phyloP scores from a whole-genome alignment of 2,888 invertebrate genomes.

The Octodonta nipae region DNA sequence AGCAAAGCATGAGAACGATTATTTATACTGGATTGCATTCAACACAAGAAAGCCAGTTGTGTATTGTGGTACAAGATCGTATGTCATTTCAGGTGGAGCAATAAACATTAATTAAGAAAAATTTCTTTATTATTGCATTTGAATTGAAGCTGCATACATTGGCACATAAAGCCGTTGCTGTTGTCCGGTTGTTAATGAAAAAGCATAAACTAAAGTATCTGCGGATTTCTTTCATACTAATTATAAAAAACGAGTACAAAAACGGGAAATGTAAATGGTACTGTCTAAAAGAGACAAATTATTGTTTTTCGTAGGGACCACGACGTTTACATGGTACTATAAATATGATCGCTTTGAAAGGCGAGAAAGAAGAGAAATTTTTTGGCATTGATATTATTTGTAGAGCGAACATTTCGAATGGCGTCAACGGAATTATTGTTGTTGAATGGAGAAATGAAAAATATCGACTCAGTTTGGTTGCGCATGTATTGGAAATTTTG shows the following conservation, averaged over 20 bases:
- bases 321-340: slow-evolving; percentile 26
- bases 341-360: too few species aligned
- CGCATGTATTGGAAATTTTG: too few species aligned
- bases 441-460: too few species aligned
- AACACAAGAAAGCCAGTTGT: too few species aligned
- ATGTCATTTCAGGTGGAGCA: background rate
- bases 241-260: slow-evolving; percentile 21
- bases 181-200: slow-evolving; percentile 14
- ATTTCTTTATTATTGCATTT: slow-evolving; percentile 10
- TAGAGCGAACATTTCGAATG: too few species aligned
- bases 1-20: too few species aligned
- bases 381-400: too few species aligned
- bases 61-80: background rate
- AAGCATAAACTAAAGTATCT: slow-evolving; percentile 16
- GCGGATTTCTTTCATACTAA: slow-evolving; percentile 20
- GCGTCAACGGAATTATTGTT: too few species aligned
- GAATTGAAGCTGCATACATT: slow-evolving; percentile 9
- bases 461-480: too few species aligned
- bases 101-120: slow-evolving; percentile 6
- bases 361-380: too few species aligned
- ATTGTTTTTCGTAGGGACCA: slow-evolving; percentile 25
- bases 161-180: slow-evolving; percentile 3
- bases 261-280: slow-evolving; percentile 21
- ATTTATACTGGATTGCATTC: too few species aligned
- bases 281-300: slow-evolving; percentile 22